A percentile compares a stretch with the other conserved stretches of the same genome.
These are phyloP conservation scores for Eupithecia subfuscata DNA, from an alignment of 2,888 invertebrate genomes.

Conservation along the genomic window DNA sequence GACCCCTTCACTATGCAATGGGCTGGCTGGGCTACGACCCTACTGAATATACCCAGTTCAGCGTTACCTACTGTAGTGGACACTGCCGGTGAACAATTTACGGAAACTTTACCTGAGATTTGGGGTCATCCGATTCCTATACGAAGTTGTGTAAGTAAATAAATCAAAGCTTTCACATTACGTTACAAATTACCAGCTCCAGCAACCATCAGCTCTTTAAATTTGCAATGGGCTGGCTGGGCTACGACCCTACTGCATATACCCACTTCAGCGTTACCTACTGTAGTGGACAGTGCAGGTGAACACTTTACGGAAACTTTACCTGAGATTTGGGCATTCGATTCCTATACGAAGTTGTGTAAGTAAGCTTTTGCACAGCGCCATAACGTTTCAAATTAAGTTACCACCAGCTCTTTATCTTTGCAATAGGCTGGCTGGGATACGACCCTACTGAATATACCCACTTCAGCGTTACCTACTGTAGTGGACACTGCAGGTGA, in stretches of 20 bases:
- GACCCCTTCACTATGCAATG: constrained; percentile 96
- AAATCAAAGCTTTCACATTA: too few species aligned
- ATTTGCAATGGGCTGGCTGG: constrained; percentile 93
- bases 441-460: background rate
- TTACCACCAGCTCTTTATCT: background rate
- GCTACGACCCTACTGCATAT: constrained; percentile 89
- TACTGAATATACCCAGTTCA: constrained; percentile 89
- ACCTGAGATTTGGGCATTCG: constrained; percentile 87
- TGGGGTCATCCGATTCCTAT: constrained; percentile 93
- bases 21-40: constrained; percentile 88
- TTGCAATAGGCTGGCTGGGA: background rate
- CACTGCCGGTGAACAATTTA: constrained; percentile 89
- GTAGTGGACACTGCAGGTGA: constrained; percentile 91
- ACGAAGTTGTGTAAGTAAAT: constrained; percentile 87
- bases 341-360: constrained; percentile 86
- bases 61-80: constrained; percentile 93
- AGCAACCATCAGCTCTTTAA: too few species aligned
- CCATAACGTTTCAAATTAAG: too few species aligned
- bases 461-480: constrained; percentile 86
- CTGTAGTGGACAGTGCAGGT: constrained; percentile 90
- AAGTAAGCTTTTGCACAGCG: too few species aligned
- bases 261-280: constrained; percentile 90
- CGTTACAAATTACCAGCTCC: too few species aligned
- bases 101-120: constrained; percentile 85
- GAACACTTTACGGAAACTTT: constrained; percentile 88